These are phyloP conservation scores for Mustela nigripes DNA, from an alignment of 2,113 vertebrate genomes.

Conservation along the genomic window DNA sequence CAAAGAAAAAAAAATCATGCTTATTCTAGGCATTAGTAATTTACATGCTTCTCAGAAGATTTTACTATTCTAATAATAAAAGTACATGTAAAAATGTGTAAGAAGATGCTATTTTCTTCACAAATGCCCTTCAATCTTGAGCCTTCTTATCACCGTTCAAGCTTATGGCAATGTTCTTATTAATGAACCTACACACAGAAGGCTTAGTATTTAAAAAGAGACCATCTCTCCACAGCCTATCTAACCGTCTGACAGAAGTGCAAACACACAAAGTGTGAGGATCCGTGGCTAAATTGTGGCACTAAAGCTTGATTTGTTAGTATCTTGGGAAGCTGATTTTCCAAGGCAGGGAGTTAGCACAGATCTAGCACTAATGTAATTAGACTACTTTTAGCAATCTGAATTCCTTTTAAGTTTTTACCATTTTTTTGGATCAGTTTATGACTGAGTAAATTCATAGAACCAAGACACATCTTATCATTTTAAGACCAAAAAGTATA, in stretches of 20 bases:
- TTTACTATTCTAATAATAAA: constrained; percentile 18
- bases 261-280: not conserved
- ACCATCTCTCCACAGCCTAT: too few relatives aligned
- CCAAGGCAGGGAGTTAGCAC: not conserved
- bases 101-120: not conserved
- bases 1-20: not conserved
- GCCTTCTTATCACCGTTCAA: not conserved
- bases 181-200: not conserved
- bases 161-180: not conserved
- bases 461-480: not conserved
- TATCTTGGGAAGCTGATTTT: not conserved
- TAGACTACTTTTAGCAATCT: not conserved
- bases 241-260: not conserved
- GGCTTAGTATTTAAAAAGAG: not conserved
- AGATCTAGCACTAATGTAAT: not conserved
- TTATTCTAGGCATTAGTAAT: constrained; percentile 28
- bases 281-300: not conserved
- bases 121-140: not conserved
- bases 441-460: not conserved
- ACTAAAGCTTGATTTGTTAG: not conserved
- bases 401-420: not conserved
- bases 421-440: not conserved
- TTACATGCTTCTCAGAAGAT: not conserved
- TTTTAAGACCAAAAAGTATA: not conserved
- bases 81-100: not conserved